Evolutionary conservation across 64 coral and sea anemone species (phyloP).

Genomic region (Stylophora pistillata): DNA sequence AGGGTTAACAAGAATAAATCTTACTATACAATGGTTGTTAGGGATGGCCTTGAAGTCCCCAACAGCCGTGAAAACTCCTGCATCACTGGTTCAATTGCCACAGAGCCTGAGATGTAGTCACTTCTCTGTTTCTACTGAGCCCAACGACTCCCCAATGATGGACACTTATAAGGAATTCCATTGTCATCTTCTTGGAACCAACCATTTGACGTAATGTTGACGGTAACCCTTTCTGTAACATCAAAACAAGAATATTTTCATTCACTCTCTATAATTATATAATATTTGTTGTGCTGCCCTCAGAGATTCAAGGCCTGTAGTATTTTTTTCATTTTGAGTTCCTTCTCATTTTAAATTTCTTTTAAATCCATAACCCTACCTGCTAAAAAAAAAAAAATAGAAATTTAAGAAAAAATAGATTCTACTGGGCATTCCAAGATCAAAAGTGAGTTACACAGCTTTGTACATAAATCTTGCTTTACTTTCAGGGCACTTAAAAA

Average conservation of each 20-base stretch:
- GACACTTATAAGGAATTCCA: conserved; percentile 36
- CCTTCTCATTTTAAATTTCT: too few species aligned
- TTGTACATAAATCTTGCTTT: too few species aligned
- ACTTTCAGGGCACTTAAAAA: too few species aligned
- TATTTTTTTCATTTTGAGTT: too few species aligned
- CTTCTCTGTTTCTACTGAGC: conserved; percentile 44
- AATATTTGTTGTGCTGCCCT: background rate
- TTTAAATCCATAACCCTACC: too few species aligned
- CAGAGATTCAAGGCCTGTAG: too few species aligned
- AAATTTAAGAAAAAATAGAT: too few species aligned
- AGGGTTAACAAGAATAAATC: too few species aligned
- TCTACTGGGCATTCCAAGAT: too few species aligned
- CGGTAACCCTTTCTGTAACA: background rate
- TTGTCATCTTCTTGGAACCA: conserved; percentile 61
- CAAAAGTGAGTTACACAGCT: too few species aligned
- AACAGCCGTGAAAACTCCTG: conserved; percentile 54
- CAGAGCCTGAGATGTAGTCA: conserved; percentile 35
- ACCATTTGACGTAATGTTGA: conserved; percentile 59
- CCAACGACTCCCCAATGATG: background rate
- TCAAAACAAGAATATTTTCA: background rate
- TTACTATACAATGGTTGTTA: conserved; percentile 65
- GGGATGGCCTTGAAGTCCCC: conserved; percentile 31
- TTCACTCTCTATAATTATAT: background rate
- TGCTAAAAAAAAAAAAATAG: too few species aligned
- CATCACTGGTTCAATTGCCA: conserved; percentile 55